Conservation (phyloP, 2,888 invertebrate genomes). For the Sacculina carcini region DNA sequence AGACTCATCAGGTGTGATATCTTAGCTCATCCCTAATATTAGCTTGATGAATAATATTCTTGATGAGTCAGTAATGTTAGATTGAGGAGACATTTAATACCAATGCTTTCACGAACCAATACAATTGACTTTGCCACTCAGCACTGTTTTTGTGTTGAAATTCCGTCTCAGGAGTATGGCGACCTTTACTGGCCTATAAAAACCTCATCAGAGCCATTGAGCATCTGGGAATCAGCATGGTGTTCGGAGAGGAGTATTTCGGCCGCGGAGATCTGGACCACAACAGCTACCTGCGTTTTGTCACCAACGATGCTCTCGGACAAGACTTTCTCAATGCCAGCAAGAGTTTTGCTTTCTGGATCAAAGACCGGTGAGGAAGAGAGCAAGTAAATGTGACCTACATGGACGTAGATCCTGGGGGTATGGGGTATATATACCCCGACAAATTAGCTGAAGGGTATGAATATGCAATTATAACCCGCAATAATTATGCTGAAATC, state of each 20-base stretch:
- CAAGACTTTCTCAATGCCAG: constrained; percentile 22
- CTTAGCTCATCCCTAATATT: too few relatives aligned
- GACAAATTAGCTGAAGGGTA: too few relatives aligned
- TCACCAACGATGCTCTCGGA: constrained; percentile 21
- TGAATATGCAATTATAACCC: too few relatives aligned
- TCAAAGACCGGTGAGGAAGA: constrained; percentile 17
- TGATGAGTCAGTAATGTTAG: too few relatives aligned
- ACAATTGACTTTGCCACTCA: neutral
- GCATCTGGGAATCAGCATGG: constrained; percentile 21
- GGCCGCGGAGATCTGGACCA: constrained; percentile 19
- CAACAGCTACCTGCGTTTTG: constrained; percentile 19
- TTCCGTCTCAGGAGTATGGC: neutral
- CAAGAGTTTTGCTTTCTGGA: constrained; percentile 20
- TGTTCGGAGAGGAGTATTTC: constrained; percentile 22
- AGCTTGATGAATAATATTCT: too few relatives aligned
- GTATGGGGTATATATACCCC: too few relatives aligned
- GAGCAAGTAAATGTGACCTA: too few relatives aligned
- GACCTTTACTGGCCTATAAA: constrained; percentile 22
- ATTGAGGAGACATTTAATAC: too few relatives aligned
- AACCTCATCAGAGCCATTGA: constrained; percentile 23
- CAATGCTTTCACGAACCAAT: too few relatives aligned
- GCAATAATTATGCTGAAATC: too few relatives aligned
- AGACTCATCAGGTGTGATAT: constrained; percentile 4
- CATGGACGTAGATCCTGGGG: too few relatives aligned
- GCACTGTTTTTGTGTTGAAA: neutral